Base-by-base conservation (phyloP, 2,113 vertebrate species). In the Apeltes quadracus region DNA sequence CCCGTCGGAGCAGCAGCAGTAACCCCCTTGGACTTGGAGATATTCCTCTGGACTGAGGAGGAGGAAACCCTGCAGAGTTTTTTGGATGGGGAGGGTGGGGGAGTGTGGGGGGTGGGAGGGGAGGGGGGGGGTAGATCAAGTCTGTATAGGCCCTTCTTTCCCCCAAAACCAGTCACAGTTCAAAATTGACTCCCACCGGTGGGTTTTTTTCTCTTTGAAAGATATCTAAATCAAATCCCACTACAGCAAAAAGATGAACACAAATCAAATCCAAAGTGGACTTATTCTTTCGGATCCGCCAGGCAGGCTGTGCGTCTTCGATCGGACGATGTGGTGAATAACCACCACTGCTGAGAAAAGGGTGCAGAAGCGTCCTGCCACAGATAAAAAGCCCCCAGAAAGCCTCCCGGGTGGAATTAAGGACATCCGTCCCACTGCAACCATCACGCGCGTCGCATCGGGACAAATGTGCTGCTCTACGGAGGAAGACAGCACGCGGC, bases 41-140 rank as follows among this genome's bases (percentile, higher is more conserved):
- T 88, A 90, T 88, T 89, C 88, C 88, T 87, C 81, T 83, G 83
- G 81, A 88, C 79, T 53, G 84, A 79, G 66, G 69, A 72, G 70
- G 80, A 78, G 66, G 58, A 69, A 83, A 90, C 87, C 87, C 89
- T 59, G 57, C 57, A 59, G 56, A 58, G 57, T 59, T 59, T 54
- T 25, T 23, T n/a, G 48, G 22, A 12, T 10, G 38, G 38, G 9
- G 38, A 39, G 38, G 38, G 12, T 10, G 38, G 12, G 38, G 38
- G 12, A 3, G 38, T 2, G 7, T 3, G 10, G 36, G 36, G 10
- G 36, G 36, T 2, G 10, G 36, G 36, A 38, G 36, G 36, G 10
- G 10, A 3, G 12, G 3, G 53, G 48, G 25, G 23, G 41, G 79
- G 75, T 53, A 55, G 51, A 43, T 80, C 74, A 82, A 90, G 83